These are phyloP conservation scores for Cheilosia scutellata DNA, from an alignment of 2,888 invertebrate genomes.

Conservation along the genomic window DNA sequence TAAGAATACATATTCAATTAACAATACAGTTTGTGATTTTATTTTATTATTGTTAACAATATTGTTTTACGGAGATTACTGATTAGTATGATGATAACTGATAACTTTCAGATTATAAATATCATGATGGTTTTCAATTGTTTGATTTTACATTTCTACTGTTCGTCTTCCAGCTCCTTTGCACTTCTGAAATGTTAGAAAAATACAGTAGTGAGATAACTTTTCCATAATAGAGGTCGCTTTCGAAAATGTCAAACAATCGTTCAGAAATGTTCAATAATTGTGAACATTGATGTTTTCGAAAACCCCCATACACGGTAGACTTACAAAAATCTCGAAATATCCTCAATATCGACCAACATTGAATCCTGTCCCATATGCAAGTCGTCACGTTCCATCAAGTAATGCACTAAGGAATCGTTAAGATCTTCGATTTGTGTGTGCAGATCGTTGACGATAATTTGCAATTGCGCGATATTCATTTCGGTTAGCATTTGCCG, in stretches of 20 bases:
- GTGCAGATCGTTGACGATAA: slow-evolving; percentile 97
- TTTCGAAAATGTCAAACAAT: too few species aligned
- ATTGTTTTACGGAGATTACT: slow-evolving; percentile 62
- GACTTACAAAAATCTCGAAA: slow-evolving; percentile 94
- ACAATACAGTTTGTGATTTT: slow-evolving; percentile 52
- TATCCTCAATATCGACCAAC: slow-evolving; percentile 98
- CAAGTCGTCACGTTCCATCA: slow-evolving; percentile 96
- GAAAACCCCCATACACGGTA: too few species aligned
- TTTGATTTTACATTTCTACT: slow-evolving; percentile 35
- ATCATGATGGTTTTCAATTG: slow-evolving; percentile 41
- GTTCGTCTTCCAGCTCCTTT: slow-evolving; percentile 69
- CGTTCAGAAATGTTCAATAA: too few species aligned
- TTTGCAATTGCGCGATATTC: slow-evolving; percentile 95
- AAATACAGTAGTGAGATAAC: background rate
- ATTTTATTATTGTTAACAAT: slow-evolving; percentile 56
- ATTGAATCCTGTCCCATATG: slow-evolving; percentile 99
- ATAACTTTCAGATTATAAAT: slow-evolving; percentile 65
- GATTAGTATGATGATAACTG: slow-evolving; percentile 60
- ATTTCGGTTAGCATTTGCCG: slow-evolving; percentile 95
- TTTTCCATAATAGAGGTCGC: too few species aligned
- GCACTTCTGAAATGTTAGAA: slow-evolving; percentile 46
- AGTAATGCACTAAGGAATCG: slow-evolving; percentile 93
- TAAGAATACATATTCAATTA: slow-evolving; percentile 46
- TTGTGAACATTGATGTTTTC: too few species aligned
- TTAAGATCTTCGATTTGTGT: slow-evolving; percentile 97